phyloP scores from a whole-genome alignment of 1,140 invertebrate genomes.

The Meteorus sp. region DNA sequence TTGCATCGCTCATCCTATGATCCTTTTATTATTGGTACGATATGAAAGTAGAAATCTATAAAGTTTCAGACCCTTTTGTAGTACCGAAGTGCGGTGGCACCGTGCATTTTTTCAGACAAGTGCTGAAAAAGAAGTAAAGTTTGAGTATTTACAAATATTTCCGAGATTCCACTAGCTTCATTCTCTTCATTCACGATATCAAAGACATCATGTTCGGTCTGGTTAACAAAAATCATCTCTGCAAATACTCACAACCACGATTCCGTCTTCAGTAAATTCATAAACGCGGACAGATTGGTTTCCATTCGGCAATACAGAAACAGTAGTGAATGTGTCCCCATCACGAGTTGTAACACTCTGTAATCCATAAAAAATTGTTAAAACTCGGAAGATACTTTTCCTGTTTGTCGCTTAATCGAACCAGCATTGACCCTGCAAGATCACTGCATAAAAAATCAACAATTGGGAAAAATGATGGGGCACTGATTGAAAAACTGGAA shows the following conservation, averaged over 20 bases:
- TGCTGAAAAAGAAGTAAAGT: too few relatives aligned
- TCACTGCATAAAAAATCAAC: too few relatives aligned
- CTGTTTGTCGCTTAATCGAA: too few relatives aligned
- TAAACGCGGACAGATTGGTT: slow-evolving; percentile 43
- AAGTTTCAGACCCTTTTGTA: slow-evolving; percentile 47
- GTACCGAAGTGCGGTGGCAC: slow-evolving; percentile 40
- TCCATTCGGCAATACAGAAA: slow-evolving; percentile 38
- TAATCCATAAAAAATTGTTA: slow-evolving; percentile 20
- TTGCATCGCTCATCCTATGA: background rate
- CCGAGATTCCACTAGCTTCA: slow-evolving; percentile 15
- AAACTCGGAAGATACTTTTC: background rate
- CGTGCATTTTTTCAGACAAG: slow-evolving; percentile 37
- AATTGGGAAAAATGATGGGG: too few relatives aligned
- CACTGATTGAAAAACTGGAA: too few relatives aligned
- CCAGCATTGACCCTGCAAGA: too few relatives aligned
- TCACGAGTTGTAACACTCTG: slow-evolving; percentile 51
- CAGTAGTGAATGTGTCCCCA: slow-evolving; percentile 46
- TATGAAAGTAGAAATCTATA: slow-evolving; percentile 3
- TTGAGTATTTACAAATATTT: slow-evolving; percentile 12
- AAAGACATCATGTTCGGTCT: background rate
- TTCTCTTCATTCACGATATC: background rate
- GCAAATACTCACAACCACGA: slow-evolving; percentile 45
- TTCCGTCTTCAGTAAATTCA: slow-evolving; percentile 47
- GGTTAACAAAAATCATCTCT: background rate
- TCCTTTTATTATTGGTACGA: slow-evolving; percentile 17